These are phyloP conservation scores for Drosophila simulans DNA, from an alignment of 1,140 invertebrate species.

Conservation along the genomic window DNA sequence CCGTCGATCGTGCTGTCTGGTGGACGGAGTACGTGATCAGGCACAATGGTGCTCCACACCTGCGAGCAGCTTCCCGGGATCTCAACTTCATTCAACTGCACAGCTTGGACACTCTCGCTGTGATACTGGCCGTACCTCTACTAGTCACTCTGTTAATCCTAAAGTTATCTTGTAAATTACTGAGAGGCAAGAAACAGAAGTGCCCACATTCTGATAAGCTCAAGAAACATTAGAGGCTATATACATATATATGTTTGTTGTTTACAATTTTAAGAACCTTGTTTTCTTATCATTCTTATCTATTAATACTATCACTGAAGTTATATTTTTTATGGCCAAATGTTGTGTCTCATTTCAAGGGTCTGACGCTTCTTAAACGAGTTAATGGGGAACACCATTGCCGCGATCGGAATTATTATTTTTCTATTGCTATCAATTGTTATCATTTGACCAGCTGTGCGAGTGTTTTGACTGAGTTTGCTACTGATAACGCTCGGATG, in stretches of 20 bases:
- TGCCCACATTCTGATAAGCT: slow-evolving; percentile 28
- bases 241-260: neutral
- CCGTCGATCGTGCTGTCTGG: slow-evolving; percentile 89
- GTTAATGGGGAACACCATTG: neutral
- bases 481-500: neutral
- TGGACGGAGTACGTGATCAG: slow-evolving; percentile 89
- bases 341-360: neutral
- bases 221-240: slow-evolving; percentile 34
- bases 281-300: neutral
- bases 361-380: neutral
- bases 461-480: neutral
- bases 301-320: neutral
- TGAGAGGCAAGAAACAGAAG: slow-evolving; percentile 16
- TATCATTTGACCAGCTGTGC: neutral
- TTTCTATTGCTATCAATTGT: neutral
- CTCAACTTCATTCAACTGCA: slow-evolving; percentile 85
- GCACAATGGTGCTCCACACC: slow-evolving; percentile 82
- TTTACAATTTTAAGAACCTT: neutral
- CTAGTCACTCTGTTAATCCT: slow-evolving; percentile 6
- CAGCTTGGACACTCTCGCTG: slow-evolving; percentile 84
- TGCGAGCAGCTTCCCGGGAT: slow-evolving; percentile 57
- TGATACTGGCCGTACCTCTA: slow-evolving; percentile 46
- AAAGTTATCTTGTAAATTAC: slow-evolving; percentile 11
- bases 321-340: neutral
- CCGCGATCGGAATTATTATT: neutral